Base-by-base conservation (phyloP, 2,113 vertebrate genomes). In the Chauna torquata region DNA sequence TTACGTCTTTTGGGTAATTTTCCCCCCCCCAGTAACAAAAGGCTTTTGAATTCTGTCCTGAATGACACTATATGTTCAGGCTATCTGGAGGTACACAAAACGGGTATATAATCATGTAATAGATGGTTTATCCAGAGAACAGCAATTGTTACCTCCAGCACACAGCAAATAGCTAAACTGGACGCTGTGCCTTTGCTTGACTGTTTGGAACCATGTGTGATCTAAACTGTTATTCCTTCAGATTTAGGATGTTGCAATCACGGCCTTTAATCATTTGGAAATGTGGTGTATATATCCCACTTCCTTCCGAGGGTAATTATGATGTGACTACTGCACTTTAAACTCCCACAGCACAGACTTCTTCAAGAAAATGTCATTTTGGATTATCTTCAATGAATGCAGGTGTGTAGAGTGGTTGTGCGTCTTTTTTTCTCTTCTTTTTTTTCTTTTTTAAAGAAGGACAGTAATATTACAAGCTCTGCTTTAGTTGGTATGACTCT, bases 291-390 rank as follows among this genome's bases (percentile, higher is more conserved):
- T 62, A 16, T 58, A 90, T 49, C 11, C 13, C 1, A 17, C 94
- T 96, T 95, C 45, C 57, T 97, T 97, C 94, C 2, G 32, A 89
- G 96, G 83, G 69, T 81, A 83, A 88, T 95, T 20, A 62, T 34
- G 49, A 68, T 82, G 44, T 89, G 65, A 85, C 82, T 89, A 34
- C 75, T 83, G 83, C 19, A 61, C 32, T 82, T 90, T 88, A 50
- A 82, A 80, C 62, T 96, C 59, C 44, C 82, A 62, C 42, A 93
- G 58, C 59, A 90, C 70, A 87, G 89, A n/a, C 20, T 92, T 49
- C 47, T 97, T 93, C 28, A 91, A n/a, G 88, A 91, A 90, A 76
- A 96, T 87, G 83, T 94, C 12, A 66, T 49, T 96, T 92, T 97
- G 76, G 47, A 38, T 93, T 97, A 96, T 83, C 8, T 88, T 71